Evolutionary conservation across 2,888 invertebrate genomes (phyloP).

Genomic region (Trachelus tabidus): DNA sequence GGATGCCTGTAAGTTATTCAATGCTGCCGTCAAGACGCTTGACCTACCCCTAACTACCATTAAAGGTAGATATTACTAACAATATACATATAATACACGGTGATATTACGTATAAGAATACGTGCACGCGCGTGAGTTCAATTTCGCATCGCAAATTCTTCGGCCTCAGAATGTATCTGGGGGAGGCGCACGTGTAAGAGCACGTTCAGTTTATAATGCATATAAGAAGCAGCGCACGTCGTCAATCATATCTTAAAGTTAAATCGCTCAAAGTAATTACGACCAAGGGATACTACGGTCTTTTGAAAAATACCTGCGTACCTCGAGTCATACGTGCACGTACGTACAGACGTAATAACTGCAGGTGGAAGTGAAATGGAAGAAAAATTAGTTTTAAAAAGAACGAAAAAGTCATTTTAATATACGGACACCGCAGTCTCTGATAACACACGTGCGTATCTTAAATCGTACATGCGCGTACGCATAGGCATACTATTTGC

Average conservation of each 20-base stretch:
- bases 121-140: background rate
- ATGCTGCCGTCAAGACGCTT: background rate
- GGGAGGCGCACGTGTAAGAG: background rate
- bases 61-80: background rate
- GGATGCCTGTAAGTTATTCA: slow-evolving; percentile 19
- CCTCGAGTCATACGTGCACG: background rate
- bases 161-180: background rate
- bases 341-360: background rate
- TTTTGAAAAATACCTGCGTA: background rate
- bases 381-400: background rate
- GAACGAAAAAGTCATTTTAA: too few relatives aligned
- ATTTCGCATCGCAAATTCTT: too few relatives aligned
- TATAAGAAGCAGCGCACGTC: background rate
- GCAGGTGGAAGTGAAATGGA: background rate
- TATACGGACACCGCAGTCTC: too few relatives aligned
- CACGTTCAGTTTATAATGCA: background rate
- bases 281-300: background rate
- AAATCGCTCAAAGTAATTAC: background rate
- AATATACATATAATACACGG: background rate
- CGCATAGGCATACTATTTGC: too few relatives aligned
- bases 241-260: background rate
- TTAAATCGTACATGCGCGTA: too few relatives aligned
- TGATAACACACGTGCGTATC: too few relatives aligned
- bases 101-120: background rate
- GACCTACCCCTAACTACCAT: background rate